These are phyloP conservation scores for Mormoops blainvillei DNA, from an alignment of 2,113 vertebrate species.

Conservation along the genomic window DNA sequence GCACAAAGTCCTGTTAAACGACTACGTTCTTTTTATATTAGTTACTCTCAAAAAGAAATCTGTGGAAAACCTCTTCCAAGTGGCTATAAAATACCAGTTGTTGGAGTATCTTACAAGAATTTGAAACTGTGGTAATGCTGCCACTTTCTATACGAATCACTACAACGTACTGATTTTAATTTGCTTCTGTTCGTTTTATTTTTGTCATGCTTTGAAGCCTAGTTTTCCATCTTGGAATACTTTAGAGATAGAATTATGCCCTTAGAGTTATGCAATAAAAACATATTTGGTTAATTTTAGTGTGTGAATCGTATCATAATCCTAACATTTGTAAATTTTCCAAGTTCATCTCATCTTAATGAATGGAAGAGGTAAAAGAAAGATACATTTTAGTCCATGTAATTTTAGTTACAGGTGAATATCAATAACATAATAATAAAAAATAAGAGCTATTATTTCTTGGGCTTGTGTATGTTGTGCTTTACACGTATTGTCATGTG, in stretches of 20 bases:
- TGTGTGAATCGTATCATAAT: neutral
- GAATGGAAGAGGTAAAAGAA: neutral
- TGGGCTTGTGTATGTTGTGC: rapidly evolving
- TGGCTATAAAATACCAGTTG: neutral
- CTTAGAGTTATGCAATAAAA: neutral
- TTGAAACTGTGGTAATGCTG: neutral
- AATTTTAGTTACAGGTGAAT: neutral
- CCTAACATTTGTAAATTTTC: neutral
- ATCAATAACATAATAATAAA: neutral
- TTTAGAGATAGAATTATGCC: neutral
- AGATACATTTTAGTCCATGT: neutral
- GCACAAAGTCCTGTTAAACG: neutral
- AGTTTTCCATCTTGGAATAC: neutral
- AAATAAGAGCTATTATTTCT: neutral
- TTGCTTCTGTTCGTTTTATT: neutral
- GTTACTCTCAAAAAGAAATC: neutral
- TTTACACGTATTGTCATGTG: rapidly evolving
- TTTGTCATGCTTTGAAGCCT: neutral
- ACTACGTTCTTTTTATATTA: neutral
- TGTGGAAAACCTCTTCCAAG: neutral
- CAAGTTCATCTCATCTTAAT: neutral
- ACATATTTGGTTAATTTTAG: neutral
- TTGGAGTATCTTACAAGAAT: neutral
- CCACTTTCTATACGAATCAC: neutral
- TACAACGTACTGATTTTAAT: neutral